These are phyloP conservation scores for Aleiodes testaceus DNA, from an alignment of 2,888 invertebrate genomes.

Conservation along the genomic window DNA sequence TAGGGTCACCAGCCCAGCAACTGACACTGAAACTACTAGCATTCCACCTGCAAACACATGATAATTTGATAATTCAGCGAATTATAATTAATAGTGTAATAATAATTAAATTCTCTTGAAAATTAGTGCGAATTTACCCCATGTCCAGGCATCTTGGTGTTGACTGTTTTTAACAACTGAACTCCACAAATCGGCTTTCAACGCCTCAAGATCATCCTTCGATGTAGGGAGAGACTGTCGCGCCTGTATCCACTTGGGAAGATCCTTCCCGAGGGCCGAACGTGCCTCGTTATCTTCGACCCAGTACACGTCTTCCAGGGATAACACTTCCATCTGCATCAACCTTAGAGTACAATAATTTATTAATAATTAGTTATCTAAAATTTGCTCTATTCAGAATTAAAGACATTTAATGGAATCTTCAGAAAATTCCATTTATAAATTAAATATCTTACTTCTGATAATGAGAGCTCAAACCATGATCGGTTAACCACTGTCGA, in stretches of 20 bases:
- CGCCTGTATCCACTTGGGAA: slow-evolving; percentile 85
- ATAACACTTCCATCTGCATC: slow-evolving; percentile 86
- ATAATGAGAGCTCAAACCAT: slow-evolving; percentile 83
- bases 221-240: slow-evolving; percentile 88
- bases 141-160: slow-evolving; percentile 92
- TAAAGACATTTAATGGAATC: not conserved
- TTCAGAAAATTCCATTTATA: no score
- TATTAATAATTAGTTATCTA: slow-evolving; percentile 46
- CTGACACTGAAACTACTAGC: slow-evolving; percentile 91
- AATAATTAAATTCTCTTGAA: not conserved
- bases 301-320: slow-evolving; percentile 94
- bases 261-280: slow-evolving; percentile 85
- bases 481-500: slow-evolving; percentile 87
- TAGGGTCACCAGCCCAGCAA: slow-evolving; percentile 90
- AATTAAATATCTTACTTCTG: slow-evolving; percentile 77
- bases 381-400: not conserved
- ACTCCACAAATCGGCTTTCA: slow-evolving; percentile 90
- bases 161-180: slow-evolving; percentile 89
- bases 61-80: not conserved
- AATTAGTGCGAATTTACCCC: slow-evolving; percentile 76
- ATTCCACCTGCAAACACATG: slow-evolving; percentile 80
- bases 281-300: slow-evolving; percentile 87
- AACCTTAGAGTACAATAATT: slow-evolving; percentile 73
- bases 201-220: slow-evolving; percentile 83
- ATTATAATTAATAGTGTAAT: not conserved